These are phyloP conservation scores for Acanthis flammea DNA, from an alignment of 2,797 vertebrate species.

Conservation along the genomic window DNA sequence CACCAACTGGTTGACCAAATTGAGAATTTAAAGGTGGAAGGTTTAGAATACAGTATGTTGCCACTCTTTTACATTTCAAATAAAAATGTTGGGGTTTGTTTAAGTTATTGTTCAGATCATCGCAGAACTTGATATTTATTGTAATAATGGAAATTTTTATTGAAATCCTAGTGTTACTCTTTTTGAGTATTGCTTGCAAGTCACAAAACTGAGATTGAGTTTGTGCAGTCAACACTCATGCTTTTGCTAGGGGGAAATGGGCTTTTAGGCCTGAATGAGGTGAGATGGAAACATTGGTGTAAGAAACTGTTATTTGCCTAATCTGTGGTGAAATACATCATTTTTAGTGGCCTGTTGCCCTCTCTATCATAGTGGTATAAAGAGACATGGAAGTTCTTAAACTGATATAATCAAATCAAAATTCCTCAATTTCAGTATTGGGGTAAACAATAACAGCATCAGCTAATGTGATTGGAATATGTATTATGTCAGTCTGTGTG, in stretches of 20 bases:
- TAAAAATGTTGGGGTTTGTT: slow-evolving; percentile 55
- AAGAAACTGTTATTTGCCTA: not conserved
- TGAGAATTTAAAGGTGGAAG: slow-evolving; percentile 27
- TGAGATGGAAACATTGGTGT: not conserved
- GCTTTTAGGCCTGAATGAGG: not conserved
- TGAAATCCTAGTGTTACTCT: not conserved
- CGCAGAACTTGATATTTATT: slow-evolving; percentile 10
- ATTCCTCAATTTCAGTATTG: not conserved
- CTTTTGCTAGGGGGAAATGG: not conserved
- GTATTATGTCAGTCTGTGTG: not conserved
- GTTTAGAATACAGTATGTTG: not conserved
- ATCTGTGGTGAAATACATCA: not conserved
- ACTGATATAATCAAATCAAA: not conserved
- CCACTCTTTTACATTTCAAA: slow-evolving; percentile 54
- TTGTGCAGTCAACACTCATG: not conserved
- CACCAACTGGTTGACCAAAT: slow-evolving; percentile 40
- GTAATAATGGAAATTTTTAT: not conserved
- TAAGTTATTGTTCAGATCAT: slow-evolving; percentile 45
- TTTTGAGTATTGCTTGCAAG: not conserved
- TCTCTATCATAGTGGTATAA: not conserved
- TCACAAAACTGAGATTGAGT: not conserved
- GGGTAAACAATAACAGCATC: not conserved
- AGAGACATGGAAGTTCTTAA: not conserved
- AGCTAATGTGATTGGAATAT: not conserved
- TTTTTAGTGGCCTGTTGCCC: not conserved